Conservation (phyloP, 1,140 invertebrate species). For the Aradophagus sp. region DNA sequence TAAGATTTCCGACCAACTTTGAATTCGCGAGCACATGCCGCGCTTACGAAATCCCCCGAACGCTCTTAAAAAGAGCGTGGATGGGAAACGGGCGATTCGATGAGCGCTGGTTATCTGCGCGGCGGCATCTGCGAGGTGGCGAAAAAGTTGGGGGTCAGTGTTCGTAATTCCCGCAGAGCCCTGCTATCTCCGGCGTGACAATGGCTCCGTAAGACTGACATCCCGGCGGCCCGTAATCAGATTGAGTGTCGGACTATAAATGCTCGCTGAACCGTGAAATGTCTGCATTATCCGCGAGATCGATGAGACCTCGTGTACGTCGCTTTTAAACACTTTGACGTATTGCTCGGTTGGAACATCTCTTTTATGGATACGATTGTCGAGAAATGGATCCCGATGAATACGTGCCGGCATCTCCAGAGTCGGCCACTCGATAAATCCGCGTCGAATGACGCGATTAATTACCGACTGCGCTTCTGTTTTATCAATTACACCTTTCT, state of each 20-base stretch:
- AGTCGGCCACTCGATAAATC: no score
- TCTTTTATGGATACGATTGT: conserved; percentile 26
- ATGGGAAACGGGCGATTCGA: not conserved
- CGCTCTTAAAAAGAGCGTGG: no score
- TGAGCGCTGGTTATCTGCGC: not conserved
- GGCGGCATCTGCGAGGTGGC: not conserved
- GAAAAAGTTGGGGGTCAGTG: conserved; percentile 7
- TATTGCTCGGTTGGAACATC: conserved; percentile 33
- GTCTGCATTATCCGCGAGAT: conserved; percentile 39
- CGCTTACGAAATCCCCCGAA: no score
- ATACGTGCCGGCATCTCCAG: no score
- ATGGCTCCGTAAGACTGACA: conserved; percentile 30
- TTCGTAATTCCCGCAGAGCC: conserved; percentile 13
- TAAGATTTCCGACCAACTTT: conserved; percentile 27
- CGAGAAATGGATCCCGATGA: conserved; percentile 3
- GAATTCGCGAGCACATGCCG: conserved; percentile 23
- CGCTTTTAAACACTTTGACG: conserved; percentile 39
- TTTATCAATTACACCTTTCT: no score
- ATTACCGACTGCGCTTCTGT: no score
- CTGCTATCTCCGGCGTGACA: conserved; percentile 23
- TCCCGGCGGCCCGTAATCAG: conserved; percentile 40
- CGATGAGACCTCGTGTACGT: conserved; percentile 18
- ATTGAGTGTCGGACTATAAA: conserved; percentile 45
- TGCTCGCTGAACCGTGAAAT: conserved; percentile 42
- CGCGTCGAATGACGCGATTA: no score